Evolutionary conservation across 2,113 vertebrate species (phyloP).

Genomic region (Gnathonemus echidnorhynchus): DNA sequence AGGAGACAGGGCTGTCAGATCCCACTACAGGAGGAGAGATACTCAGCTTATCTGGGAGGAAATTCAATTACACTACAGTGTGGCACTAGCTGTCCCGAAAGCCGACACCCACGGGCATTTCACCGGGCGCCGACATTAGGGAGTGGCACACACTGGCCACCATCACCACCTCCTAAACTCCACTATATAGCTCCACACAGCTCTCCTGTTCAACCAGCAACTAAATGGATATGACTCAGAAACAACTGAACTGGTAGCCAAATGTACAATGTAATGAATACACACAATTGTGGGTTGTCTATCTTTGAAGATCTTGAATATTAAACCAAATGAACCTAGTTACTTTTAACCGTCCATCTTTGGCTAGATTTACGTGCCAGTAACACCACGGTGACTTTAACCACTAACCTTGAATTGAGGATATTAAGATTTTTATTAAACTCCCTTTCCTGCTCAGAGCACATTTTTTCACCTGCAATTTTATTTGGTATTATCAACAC

Average conservation of each 20-base stretch:
- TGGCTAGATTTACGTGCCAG: not conserved
- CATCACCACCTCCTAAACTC: not conserved
- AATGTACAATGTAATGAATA: not conserved
- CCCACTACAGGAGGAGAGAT: slow-evolving; percentile 2
- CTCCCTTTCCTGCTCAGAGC: not conserved
- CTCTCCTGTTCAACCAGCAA: not conserved
- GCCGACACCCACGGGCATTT: not conserved
- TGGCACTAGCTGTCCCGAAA: not conserved
- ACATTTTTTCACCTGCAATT: not conserved
- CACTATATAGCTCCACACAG: not conserved
- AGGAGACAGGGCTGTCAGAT: not conserved
- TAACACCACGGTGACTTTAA: not conserved
- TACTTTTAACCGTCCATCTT: not conserved
- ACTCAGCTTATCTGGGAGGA: slow-evolving; percentile 13
- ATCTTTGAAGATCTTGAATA: not conserved
- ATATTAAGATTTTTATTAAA: not conserved
- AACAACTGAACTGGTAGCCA: not conserved
- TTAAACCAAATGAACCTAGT: not conserved
- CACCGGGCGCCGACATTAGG: not conserved
- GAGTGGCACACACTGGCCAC: not conserved
- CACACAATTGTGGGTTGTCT: not conserved
- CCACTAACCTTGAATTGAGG: not conserved
- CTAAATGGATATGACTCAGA: not conserved
- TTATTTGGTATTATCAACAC: not conserved
- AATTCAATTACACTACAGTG: slow-evolving; percentile 3